These are phyloP conservation scores for Neuroterus valhalla DNA, from an alignment of 1,140 invertebrate genomes.

Conservation along the genomic window DNA sequence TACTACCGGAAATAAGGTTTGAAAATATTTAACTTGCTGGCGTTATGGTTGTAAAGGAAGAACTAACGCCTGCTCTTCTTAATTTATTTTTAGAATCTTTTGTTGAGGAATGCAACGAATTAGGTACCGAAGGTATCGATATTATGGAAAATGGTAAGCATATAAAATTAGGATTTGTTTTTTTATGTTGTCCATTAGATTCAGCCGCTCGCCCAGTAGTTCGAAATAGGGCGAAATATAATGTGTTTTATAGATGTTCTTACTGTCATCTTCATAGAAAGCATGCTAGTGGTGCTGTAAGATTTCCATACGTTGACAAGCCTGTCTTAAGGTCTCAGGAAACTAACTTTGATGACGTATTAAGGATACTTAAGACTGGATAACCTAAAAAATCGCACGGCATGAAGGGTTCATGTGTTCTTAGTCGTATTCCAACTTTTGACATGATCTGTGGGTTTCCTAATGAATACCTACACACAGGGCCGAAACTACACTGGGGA, in stretches of 20 bases:
- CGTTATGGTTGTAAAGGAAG: conserved; percentile 32
- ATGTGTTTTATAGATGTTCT: conserved; percentile 38
- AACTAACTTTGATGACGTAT: too few species aligned
- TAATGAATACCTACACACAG: too few species aligned
- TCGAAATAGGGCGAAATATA: conserved; percentile 41
- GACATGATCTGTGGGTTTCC: too few species aligned
- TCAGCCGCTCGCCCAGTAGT: too few species aligned
- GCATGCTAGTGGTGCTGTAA: too few species aligned
- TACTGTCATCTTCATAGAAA: neutral
- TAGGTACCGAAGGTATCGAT: conserved; percentile 15
- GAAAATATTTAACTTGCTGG: conserved; percentile 33
- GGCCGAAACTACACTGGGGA: too few species aligned
- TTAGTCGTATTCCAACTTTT: too few species aligned
- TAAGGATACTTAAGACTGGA: too few species aligned
- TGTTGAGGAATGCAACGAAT: conserved; percentile 25
- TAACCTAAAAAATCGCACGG: too few species aligned
- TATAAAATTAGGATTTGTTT: neutral
- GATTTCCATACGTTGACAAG: too few species aligned
- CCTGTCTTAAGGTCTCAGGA: too few species aligned
- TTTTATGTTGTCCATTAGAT: conserved; percentile 38
- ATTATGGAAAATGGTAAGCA: neutral
- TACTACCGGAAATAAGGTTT: conserved; percentile 26
- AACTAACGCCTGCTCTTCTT: conserved; percentile 31
- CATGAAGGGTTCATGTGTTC: too few species aligned
- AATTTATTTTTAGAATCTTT: conserved; percentile 34